Percentiles rank a stretch among this genome's conserved stretches.
These are phyloP conservation scores for Cyanistes caeruleus DNA, from an alignment of 2,113 vertebrate genomes.

Conservation along the genomic window DNA sequence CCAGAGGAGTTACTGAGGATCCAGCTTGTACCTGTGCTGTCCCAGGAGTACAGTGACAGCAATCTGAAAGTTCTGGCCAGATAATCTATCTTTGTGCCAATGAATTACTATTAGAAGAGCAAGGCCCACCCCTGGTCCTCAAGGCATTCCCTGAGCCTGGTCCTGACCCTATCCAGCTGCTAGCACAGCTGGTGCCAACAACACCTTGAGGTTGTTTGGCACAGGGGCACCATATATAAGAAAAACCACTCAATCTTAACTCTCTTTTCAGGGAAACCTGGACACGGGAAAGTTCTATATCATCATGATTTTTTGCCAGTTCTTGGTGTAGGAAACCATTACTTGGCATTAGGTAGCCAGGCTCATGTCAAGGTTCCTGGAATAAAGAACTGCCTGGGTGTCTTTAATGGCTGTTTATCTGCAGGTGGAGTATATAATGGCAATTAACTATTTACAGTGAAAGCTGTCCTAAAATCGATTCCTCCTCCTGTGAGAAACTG, in stretches of 20 bases:
- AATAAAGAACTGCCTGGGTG: background rate
- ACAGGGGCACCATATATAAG: background rate
- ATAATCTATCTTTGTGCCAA: background rate
- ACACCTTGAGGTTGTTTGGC: background rate
- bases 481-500: background rate
- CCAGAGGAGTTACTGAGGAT: background rate
- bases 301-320: background rate
- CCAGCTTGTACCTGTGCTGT: background rate
- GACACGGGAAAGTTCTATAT: background rate
- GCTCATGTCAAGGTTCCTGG: background rate
- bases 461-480: background rate
- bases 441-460: background rate
- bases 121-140: background rate
- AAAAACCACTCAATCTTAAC: fast-evolving
- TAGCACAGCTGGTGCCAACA: background rate
- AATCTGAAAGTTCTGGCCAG: background rate
- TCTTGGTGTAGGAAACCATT: background rate
- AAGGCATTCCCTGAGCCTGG: background rate
- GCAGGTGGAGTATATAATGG: background rate
- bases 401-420: background rate
- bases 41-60: background rate
- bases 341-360: background rate
- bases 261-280: background rate
- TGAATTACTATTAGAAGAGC: background rate
- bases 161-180: background rate